Conservation (phyloP, 1,140 invertebrate species). For the Meloidogyne exigua region DNA sequence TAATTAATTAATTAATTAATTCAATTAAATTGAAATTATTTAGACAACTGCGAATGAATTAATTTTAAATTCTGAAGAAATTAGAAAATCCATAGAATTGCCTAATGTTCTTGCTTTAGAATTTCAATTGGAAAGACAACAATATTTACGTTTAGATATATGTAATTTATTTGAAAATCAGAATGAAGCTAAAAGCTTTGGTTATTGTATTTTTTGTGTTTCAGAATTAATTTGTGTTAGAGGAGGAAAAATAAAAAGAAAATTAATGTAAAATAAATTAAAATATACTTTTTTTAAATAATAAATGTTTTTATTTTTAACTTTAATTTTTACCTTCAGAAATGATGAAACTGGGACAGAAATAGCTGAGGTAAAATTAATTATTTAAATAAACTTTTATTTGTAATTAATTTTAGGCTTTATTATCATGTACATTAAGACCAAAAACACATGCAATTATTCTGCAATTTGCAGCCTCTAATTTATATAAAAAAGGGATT, state of each 20-base stretch:
- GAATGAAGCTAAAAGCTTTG: slow-evolving; percentile 35
- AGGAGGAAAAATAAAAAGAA: slow-evolving; percentile 28
- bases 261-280: slow-evolving; percentile 42
- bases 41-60: slow-evolving; percentile 46
- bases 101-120: slow-evolving; percentile 51
- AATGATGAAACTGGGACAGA: slow-evolving; percentile 48
- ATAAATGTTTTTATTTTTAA: no score
- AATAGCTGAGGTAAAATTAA: slow-evolving; percentile 36
- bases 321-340: slow-evolving; percentile 32
- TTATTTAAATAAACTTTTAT: background rate
- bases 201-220: slow-evolving; percentile 53
- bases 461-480: slow-evolving; percentile 51
- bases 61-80: slow-evolving; percentile 12
- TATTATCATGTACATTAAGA: slow-evolving; percentile 50
- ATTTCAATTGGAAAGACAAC: slow-evolving; percentile 50
- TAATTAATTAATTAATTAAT: background rate
- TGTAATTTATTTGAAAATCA: slow-evolving; percentile 8
- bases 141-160: slow-evolving; percentile 15
- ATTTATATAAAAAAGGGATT: slow-evolving; percentile 41
- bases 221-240: slow-evolving; percentile 42
- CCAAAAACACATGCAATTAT: slow-evolving; percentile 51
- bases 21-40: slow-evolving; percentile 8
- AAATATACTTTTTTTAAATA: no score
- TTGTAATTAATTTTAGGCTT: slow-evolving; percentile 11
- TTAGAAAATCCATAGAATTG: slow-evolving; percentile 28